Base-by-base conservation (phyloP, 2,888 invertebrate genomes). In the Tridacna crocea region DNA sequence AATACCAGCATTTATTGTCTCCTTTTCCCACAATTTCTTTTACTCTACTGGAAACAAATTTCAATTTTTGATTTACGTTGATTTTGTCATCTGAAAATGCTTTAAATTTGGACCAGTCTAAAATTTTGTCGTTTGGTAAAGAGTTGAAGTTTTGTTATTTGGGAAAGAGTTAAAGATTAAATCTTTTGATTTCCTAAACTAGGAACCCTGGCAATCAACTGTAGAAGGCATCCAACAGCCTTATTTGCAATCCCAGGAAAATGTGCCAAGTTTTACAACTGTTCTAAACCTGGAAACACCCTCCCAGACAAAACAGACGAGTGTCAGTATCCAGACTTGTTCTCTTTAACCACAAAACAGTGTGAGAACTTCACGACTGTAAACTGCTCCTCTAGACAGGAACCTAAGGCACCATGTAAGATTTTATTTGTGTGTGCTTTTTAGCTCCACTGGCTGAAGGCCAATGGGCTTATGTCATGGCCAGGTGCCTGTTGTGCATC, bases 321-420 rank as follows among this genome's bases (percentile, higher is more conserved):
- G 63, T 89, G 89, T 66, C 47, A 19, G 10, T 89, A 89, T 58
- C 89, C 89, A 6, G 86, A 88, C 70, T 77, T 89, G 46, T 89
- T 89, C 73, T 88, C 88, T 17, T 60, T 75, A 22, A 70, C 66
- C 4, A 84, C 84, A 11, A 68, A 77, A 0, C 75, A 80, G 27
- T 89, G 89, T 83, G 84, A 85, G 55, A 87, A 85, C 58, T 89
- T 89, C 63, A 82, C 87, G 11, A 72, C 80, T 24, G 86, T 88
- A 6, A 63, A 83, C 15, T 89, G 89, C 63, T 70, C 74, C n/a
- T 65, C 77, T 12, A 84, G 84, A n/a, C 70, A 65, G 60, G 89
- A 89, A 74, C 88, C 89, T 0, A 82, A 87, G 58, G 87, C 88
- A 47, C 89, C 89, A 26, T 89, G 89, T 89, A 86, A 77, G 89